Percentiles rank a stretch among this genome's conserved stretches.
phyloP scores from a whole-genome alignment of 2,888 invertebrate genomes.

The Pantelozetes paolii region DNA sequence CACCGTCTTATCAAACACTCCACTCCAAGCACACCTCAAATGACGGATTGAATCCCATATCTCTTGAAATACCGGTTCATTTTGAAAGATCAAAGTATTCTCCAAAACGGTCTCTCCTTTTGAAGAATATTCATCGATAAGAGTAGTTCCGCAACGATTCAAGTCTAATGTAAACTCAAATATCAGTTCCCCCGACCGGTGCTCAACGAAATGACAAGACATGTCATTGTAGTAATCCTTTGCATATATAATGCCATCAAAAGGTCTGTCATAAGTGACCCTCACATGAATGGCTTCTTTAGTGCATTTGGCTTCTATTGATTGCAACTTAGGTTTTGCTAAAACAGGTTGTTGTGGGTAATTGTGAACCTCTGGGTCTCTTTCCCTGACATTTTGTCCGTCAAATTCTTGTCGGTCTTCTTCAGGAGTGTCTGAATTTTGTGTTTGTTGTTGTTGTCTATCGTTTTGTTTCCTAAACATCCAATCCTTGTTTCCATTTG shows the following conservation, averaged over 20 bases:
- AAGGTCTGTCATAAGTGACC: constrained; percentile 69
- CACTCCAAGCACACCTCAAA: constrained; percentile 76
- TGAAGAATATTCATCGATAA: constrained; percentile 66
- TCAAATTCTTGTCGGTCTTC: constrained; percentile 3
- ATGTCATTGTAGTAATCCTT: constrained; percentile 62
- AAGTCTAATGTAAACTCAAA: constrained; percentile 70
- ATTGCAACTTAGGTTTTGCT: constrained; percentile 7
- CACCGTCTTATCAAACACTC: constrained; percentile 69
- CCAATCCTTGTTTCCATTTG: not conserved
- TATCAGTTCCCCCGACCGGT: constrained; percentile 64
- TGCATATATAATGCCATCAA: constrained; percentile 74
- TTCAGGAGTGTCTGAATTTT: not conserved
- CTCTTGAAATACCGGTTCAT: constrained; percentile 69
- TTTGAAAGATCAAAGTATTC: constrained; percentile 70
- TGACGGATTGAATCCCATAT: constrained; percentile 74
- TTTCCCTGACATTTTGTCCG: not conserved
- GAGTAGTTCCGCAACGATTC: constrained; percentile 72
- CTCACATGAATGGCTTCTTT: constrained; percentile 64
- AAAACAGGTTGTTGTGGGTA: constrained; percentile 28
- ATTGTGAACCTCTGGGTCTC: not conserved
- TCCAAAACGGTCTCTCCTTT: constrained; percentile 56
- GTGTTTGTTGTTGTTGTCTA: constrained; percentile 1
- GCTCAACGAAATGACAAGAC: constrained; percentile 66
- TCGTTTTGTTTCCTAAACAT: not conserved
- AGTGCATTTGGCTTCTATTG: constrained; percentile 32